Conservation (phyloP, 2,797 vertebrate genomes). For the Rhyacichthys aspro region DNA sequence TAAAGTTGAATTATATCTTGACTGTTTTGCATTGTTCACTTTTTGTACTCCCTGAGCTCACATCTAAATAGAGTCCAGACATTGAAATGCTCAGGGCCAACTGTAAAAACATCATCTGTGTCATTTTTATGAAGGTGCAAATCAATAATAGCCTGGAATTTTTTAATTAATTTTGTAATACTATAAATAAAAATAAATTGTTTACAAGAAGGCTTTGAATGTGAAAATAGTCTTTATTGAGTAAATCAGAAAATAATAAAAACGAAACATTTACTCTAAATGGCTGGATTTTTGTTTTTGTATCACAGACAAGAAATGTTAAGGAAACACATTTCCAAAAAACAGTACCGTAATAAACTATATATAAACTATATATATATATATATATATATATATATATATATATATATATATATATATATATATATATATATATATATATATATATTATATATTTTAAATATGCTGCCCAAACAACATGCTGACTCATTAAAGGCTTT, state of each 20-base stretch:
- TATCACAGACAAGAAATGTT: constrained; percentile 12
- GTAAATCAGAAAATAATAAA: neutral
- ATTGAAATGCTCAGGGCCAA: neutral
- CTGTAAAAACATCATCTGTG: neutral
- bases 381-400: neutral
- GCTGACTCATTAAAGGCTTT: constrained; percentile 41
- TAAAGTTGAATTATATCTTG: too few species aligned
- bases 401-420: too few species aligned
- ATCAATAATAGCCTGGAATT: too few species aligned
- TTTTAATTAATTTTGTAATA: too few species aligned
- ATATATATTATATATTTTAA: too few species aligned
- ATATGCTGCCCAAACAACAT: constrained; percentile 26
- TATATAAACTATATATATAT: too few species aligned
- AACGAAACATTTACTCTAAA: neutral
- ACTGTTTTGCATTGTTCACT: too few species aligned
- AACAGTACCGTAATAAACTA: constrained; percentile 27
- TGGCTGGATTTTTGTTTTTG: neutral
- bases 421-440: too few species aligned
- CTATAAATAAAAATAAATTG: too few species aligned
- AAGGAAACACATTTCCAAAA: constrained; percentile 21
- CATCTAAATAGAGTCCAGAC: neutral
- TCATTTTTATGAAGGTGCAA: too few species aligned
- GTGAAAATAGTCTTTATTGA: constrained; percentile 1
- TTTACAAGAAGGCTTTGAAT: too few species aligned
- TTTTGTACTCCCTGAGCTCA: neutral